Evolutionary conservation across 2,888 invertebrate genomes (phyloP), one percentile per base, ranked within the genome.

Genomic region (Ornithoptera alexandrae): DNA sequence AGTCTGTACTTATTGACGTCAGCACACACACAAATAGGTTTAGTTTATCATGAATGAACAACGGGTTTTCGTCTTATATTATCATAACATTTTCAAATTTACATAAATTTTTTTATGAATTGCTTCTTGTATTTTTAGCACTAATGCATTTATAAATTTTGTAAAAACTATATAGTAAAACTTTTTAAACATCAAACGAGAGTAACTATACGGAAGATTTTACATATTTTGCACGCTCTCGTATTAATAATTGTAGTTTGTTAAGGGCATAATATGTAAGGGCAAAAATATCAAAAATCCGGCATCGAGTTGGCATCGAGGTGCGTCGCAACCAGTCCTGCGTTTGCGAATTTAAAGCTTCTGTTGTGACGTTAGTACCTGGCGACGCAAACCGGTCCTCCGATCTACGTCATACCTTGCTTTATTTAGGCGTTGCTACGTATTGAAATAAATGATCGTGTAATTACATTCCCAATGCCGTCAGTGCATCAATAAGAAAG

Each of bases 1-100:
- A 46, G 15, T 42, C 60, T 24, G 60, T 64, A 64, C 22, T 36
- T 57, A 62, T 20, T 71, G 70, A 70, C 70, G 73, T 68, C 65
- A 71, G 17, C 30, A 62, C 50, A 24, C 59, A 59, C 66, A 62
- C 50, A 66, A 62, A 58, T 59, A 66, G 62, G 62, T 57, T 70
- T 56, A 69, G 65, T 57, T 65, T 57, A 42, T 50, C 18, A 53
- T 68, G 12, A 60, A 66, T 42, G 18, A 8, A 18, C 8, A 22
- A 46, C 36, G 24, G 30, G 57, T 58, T 42, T 65, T 65, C 42
- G 58, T 58, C 18, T 53, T n/a, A 7, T 53, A 53, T 53, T 53
- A 53, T 46, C 53, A 53, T 53, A n/a, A 53, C n/a, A 46, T 46
- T n/a, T 53, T 53, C 53, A n/a, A n/a, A 53, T n/a, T 5, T 7